Base-by-base conservation (phyloP, 2,113 vertebrate species). In the Aphyosemion australe region DNA sequence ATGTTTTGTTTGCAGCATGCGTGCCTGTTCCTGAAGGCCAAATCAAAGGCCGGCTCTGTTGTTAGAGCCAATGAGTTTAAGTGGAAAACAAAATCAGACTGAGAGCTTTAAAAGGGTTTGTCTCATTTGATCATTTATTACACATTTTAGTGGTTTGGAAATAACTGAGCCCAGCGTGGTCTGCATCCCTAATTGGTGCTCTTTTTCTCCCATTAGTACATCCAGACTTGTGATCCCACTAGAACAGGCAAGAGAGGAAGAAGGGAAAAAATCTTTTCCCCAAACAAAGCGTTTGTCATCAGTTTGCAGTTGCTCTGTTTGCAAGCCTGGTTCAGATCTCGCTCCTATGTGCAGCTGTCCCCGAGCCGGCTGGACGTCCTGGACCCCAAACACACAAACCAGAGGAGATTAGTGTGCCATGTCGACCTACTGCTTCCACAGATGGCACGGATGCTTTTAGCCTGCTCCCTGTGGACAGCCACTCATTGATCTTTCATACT, bases 111-210 rank as follows among this genome's bases (percentile, higher is more conserved):
- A 90, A 84, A 90, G 82, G 58, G 83, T 71, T 89, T 90, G 92
- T 92, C 91, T 90, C 74, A 91, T 92, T 91, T 90, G 87, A 93
- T 93, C 89, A 91, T 92, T 93, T 92, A 92, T 88, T 90, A 90
- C 89, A 91, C 91, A 90, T 91, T 93, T 91, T 88, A 88, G 88
- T 87, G 89, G 85, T 91, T 93, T 91, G 87, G 91, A 92, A 93
- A 92, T 87, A 86, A 84, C 85, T 82, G 84, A 90, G 86, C 86
- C 87, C 80, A 76, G 68, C 83, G 80, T 82, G 89, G 89, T 91
- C 86, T 86, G 75, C 82, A 80, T 84, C 85, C 78, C 86, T 92
- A 91, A 91, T 93, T 91, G 88, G 76, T 74, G 69, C 78, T 83
- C 83, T 86, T 87, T 85, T 88, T 87, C 88, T 88, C 86, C 87